Conservation (phyloP, 2,113 vertebrate genomes). For the Meriones unguiculatus region DNA sequence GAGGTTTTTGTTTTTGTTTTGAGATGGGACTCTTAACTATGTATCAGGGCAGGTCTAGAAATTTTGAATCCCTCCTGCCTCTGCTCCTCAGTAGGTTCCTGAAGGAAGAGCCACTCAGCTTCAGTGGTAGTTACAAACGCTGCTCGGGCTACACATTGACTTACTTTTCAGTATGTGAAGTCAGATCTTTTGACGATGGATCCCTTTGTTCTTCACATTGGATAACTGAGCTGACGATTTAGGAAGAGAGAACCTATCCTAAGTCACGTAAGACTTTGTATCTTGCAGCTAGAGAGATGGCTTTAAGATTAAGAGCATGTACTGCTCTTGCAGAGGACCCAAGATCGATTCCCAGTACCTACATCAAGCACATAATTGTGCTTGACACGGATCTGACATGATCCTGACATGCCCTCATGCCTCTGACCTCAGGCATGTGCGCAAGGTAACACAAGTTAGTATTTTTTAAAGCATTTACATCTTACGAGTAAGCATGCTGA, state of each 20-base stretch:
- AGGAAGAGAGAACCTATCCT: not conserved
- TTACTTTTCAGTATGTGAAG: not conserved
- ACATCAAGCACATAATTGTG: not conserved
- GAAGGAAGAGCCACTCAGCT: not conserved
- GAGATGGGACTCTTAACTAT: not conserved
- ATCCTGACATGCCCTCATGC: too few relatives aligned
- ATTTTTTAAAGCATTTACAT: not conserved
- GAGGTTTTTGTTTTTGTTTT: not conserved
- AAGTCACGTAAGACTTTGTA: not conserved
- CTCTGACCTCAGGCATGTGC: not conserved
- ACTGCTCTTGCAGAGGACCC: not conserved
- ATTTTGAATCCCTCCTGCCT: not conserved
- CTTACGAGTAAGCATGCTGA: not conserved
- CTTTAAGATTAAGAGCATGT: not conserved
- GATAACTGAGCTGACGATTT: conserved; percentile 12
- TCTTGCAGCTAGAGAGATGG: not conserved
- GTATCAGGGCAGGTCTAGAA: not conserved
- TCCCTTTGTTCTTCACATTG: not conserved
- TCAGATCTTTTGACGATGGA: not conserved
- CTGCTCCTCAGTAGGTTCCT: not conserved
- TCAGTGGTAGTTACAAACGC: not conserved
- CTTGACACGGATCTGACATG: too few relatives aligned
- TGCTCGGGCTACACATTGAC: not conserved
- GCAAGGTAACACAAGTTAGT: not conserved
- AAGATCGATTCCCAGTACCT: not conserved